Base-by-base conservation (phyloP, 2,888 invertebrate genomes). In the Chalcosyrphus nemorum region DNA sequence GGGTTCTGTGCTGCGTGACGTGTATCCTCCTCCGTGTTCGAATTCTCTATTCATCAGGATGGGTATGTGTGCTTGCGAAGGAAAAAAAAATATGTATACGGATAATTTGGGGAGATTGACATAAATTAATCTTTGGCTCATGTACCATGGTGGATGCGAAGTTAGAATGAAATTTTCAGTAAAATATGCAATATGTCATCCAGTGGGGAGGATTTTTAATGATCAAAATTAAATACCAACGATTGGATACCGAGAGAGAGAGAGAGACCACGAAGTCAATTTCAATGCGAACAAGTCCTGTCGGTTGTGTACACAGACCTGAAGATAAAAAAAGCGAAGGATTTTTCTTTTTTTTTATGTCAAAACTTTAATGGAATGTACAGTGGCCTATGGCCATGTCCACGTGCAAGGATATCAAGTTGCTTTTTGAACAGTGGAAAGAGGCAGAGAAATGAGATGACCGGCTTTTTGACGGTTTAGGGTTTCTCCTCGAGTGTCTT, bases 41-140 rank as follows among this genome's bases (percentile, higher is more conserved):
- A 41, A 57, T 57, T 27, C 24, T 45, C 24, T 45, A 41, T 13
- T 38, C 41, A 21, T 43, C 15, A 2, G 61, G 2, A 2, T 38
- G 50, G 27, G 29, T 27, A 29, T 32, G 41, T 57, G 7, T 13
- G 9, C 1, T 6, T 47, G n/a, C n/a, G 9, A 21, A 32, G 41
- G 17, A 56, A 38, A 57, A 4, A 38, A 24, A 43, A 27, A 56
- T 38, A 35, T 29, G 29, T 2, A 29, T n/a, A 32, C 56, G 45
- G 50, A 81, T 65, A 59, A 63, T 65, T 81, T 65, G 71, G 77
- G 29, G 29, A 57, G 71, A 77, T 77, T 81, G 81, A 71, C 81
- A 81, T 77, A 77, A 71, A 81, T 81, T 81, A 81, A 81, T 81
- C 71, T 71, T 29, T 57, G 63, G 38, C 65, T 13, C 35, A 21